Base-by-base conservation (phyloP, 2,888 invertebrate species). In the Hyposoter dolosus region DNA sequence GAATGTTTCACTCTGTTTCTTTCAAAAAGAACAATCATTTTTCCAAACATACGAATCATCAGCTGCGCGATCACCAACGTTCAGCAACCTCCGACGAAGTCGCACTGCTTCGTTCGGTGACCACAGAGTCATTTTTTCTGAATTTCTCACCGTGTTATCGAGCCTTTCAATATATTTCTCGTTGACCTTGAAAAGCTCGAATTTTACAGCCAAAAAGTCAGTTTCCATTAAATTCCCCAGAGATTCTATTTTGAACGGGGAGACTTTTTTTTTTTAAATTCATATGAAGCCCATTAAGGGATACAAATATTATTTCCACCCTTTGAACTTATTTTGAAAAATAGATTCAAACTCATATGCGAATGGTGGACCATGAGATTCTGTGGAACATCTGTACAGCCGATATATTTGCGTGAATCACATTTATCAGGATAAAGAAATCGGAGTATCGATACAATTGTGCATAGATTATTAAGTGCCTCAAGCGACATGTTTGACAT, bases 391-490 rank as follows among this genome's bases (percentile, higher is more conserved):
- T 84, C 81, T 84, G 84, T 47, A 71, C 43, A 23, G 50, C 47
- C 40, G 9, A 66, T 77, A 66, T 45, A 82, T 82, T 85, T 65
- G 71, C 40, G 40, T 45, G 77, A 80, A 66, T 86, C 56, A 76
- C 71, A 82, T 83, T 82, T 85, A 82, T 82, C 69, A 47, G 79
- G 71, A 79, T 79, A 76, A 82, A 72, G 32, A 80, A 81, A 84
- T 60, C 28, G 60, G 12, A 65, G 40, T 66, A 65, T 65, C 77
- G 77, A 77, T 65, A 72, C 43, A 28, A 71, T 45, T 75, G 69
- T 77, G 83, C 83, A 83, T 86, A 77, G 60, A 81, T 86, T 86
- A 86, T 86, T 81, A 78, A 82, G 69, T 71, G 35, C 35, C 65
- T n/a, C 17, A 6, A 5, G 63, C 35, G 19, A 60, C 60, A 45